Evolutionary conservation across 2,797 vertebrate species (phyloP).

Genomic region (Cephalopachus bancanus): DNA sequence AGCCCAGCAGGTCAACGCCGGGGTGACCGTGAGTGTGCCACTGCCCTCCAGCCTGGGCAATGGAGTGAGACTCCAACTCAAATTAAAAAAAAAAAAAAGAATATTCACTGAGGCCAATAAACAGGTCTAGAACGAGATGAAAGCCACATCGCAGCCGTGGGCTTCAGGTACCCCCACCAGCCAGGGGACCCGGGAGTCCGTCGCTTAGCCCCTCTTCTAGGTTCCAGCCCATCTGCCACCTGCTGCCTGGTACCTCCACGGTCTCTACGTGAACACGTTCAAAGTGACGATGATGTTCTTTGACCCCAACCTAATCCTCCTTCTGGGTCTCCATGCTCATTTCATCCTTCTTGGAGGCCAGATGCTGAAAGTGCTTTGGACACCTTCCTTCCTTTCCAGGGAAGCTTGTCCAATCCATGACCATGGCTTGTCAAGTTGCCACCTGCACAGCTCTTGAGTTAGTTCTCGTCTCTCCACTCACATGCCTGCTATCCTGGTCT

Average conservation of each 20-base stretch:
- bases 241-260: too few species aligned
- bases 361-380: background rate
- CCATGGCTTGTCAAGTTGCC: background rate
- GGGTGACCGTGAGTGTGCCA: too few species aligned
- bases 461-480: background rate
- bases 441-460: background rate
- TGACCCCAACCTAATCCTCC: background rate
- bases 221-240: too few species aligned
- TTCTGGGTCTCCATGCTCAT: background rate
- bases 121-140: background rate
- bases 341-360: background rate
- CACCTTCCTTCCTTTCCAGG: background rate
- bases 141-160: background rate
- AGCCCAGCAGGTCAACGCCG: too few species aligned
- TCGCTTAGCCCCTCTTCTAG: background rate
- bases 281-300: background rate
- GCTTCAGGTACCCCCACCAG: background rate
- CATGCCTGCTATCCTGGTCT: fast-evolving
- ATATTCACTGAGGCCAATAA: background rate
- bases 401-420: background rate
- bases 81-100: too few species aligned
- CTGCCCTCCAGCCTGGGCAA: too few species aligned
- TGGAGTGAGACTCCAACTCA: too few species aligned
- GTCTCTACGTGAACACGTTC: background rate
- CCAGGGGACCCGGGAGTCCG: background rate